These are phyloP conservation scores for Euura lappo DNA, from an alignment of 1,140 invertebrate genomes.

Conservation along the genomic window DNA sequence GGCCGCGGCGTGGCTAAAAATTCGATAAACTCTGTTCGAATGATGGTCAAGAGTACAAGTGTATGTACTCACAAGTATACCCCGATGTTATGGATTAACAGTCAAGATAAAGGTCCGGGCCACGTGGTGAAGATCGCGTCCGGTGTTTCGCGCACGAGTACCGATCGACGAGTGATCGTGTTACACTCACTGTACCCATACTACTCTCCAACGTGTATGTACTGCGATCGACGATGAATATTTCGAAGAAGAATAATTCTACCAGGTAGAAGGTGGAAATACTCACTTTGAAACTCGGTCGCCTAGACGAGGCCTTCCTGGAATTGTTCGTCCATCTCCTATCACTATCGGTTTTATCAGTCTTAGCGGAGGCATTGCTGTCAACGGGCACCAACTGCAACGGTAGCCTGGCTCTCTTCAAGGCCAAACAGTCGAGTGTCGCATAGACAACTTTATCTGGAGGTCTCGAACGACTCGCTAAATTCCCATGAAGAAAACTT, in stretches of 20 bases:
- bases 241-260: not conserved
- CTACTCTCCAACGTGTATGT: no score
- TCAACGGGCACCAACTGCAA: slow-evolving; percentile 40
- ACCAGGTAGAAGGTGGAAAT: not conserved
- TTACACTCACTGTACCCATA: no score
- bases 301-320: slow-evolving; percentile 13
- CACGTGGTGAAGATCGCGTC: not conserved
- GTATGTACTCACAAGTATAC: no score
- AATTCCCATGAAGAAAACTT: slow-evolving; percentile 47
- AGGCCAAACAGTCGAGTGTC: slow-evolving; percentile 52
- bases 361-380: slow-evolving; percentile 16
- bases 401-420: slow-evolving; percentile 47
- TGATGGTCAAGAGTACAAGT: no score
- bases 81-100: no score
- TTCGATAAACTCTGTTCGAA: no score
- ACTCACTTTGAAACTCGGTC: slow-evolving; percentile 17
- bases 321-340: not conserved
- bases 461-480: slow-evolving; percentile 19
- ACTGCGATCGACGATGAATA: no score
- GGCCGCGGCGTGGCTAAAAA: no score
- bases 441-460: slow-evolving; percentile 43
- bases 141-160: not conserved
- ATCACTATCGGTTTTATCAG: slow-evolving; percentile 17
- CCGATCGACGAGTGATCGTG: not conserved
- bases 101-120: not conserved